Evolutionary conservation across 2,113 vertebrate genomes (phyloP).

Genomic region (Kryptolebias marmoratus): DNA sequence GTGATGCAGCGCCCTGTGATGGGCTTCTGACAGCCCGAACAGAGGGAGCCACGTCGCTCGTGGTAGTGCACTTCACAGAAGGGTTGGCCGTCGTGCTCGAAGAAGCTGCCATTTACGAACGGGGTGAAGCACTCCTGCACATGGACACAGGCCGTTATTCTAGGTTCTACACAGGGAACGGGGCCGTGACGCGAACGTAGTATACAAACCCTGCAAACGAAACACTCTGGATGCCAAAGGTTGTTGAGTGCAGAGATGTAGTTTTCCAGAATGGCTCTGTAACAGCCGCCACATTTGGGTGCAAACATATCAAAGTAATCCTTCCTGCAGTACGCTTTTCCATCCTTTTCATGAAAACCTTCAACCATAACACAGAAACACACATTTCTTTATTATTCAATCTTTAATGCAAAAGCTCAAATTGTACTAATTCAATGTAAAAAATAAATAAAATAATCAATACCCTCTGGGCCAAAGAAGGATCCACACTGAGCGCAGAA

Average conservation of each 20-base stretch:
- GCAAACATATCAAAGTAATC: constrained; percentile 99
- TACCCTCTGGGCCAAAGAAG: constrained; percentile 94
- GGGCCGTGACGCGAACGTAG: not conserved
- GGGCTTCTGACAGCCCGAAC: constrained; percentile 98
- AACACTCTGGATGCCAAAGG: constrained; percentile 98
- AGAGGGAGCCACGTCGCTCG: constrained; percentile 92
- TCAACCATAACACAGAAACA: not conserved
- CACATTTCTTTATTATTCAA: not conserved
- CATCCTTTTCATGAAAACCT: constrained; percentile 99
- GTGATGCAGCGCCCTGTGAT: constrained; percentile 99
- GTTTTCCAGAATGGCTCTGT: constrained; percentile 96
- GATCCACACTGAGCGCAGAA: constrained; percentile 98
- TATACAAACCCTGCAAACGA: constrained; percentile 94
- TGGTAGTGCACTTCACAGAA: constrained; percentile 99
- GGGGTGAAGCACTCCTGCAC: constrained; percentile 96
- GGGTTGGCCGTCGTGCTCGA: constrained; percentile 96
- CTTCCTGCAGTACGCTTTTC: constrained; percentile 97
- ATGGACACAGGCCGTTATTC: not conserved
- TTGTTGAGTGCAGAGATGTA: constrained; percentile 97
- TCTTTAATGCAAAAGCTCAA: not conserved
- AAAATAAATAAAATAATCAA: not conserved
- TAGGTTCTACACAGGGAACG: not conserved
- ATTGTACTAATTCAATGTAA: not conserved
- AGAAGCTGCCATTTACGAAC: constrained; percentile 96
- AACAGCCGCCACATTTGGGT: constrained; percentile 96